Evolutionary conservation across 2,113 vertebrate species (phyloP), one percentile per base, ranked within the genome.

Genomic region (Gambusia affinis): DNA sequence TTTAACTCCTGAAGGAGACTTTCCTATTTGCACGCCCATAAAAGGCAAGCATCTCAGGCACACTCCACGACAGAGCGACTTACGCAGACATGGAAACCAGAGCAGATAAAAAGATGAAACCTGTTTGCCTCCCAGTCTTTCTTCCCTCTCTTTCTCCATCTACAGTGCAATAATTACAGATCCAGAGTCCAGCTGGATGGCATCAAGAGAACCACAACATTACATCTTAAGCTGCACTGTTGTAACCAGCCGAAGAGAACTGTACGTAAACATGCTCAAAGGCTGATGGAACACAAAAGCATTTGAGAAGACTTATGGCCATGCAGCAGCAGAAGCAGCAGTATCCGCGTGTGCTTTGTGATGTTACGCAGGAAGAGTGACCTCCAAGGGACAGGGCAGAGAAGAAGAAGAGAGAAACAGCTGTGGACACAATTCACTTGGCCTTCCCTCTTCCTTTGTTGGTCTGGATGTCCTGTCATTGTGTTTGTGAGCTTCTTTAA

Each of bases 401-500:
- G 35, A 37, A 73, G 71, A 65, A 80, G 44, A 85, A 62, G 75
- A 82, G 65, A 78, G 70, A 87, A 82, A 63, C 78, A 88, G 83
- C 82, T 89, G 82, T 57, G 51, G 27, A 60, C 51, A 2, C 14
- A 37, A 44, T 64, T 78, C 74, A 42, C 44, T 73, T 66, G 4
- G 39, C 51, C 70, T 87, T 89, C 64, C 81, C 28, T 76, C 85
- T 84, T 15, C 76, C 29, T 22, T 70, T 73, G 63, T 85, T 30
- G 24, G 22, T 61, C 60, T 88, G 86, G 86, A 87, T 66, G 79
- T 90, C 88, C 89, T 87, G 85, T 83, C 72, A 86, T 90, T 91
- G 76, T 89, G 78, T 81, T 87, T 80, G 22, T 68, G 17, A 61
- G 22, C 11, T 70, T 75, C 65, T 64, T 62, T 1, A 35, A 78